phyloP scores from a whole-genome alignment of 2,797 vertebrate genomes.

The Rhodeus uyekii region DNA sequence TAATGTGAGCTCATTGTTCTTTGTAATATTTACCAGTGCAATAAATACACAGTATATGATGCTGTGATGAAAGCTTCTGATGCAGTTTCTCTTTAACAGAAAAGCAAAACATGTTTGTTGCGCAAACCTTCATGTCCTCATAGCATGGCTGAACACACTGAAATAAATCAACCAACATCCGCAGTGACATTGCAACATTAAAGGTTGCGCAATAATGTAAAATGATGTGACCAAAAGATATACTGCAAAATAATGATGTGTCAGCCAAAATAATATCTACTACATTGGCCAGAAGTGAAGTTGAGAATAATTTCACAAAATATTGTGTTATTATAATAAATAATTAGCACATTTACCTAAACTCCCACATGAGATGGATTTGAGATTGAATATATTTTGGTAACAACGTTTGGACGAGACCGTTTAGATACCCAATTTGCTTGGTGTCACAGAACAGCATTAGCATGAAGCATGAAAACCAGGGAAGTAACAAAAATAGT shows the following conservation, averaged over 20 bases:
- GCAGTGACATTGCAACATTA: not conserved
- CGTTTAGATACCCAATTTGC: no score
- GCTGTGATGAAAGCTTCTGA: not conserved
- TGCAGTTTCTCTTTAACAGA: not conserved
- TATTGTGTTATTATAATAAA: not conserved
- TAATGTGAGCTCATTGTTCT: not conserved
- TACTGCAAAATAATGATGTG: not conserved
- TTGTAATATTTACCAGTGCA: not conserved
- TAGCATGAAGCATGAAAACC: no score
- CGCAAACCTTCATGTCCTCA: not conserved
- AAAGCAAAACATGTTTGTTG: not conserved
- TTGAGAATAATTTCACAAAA: not conserved
- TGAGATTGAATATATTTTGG: no score
- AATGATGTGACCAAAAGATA: not conserved
- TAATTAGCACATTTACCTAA: not conserved
- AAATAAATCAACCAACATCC: not conserved
- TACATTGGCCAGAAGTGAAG: not conserved
- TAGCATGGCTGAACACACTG: not conserved
- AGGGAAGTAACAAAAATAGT: no score
- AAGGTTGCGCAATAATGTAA: not conserved
- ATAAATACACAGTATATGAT: not conserved
- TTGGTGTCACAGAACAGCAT: no score
- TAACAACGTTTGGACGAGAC: no score
- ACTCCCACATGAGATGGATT: not conserved
- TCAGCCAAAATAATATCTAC: not conserved